Conservation (phyloP, 2,888 invertebrate species). For the Odontocerum albicorne region DNA sequence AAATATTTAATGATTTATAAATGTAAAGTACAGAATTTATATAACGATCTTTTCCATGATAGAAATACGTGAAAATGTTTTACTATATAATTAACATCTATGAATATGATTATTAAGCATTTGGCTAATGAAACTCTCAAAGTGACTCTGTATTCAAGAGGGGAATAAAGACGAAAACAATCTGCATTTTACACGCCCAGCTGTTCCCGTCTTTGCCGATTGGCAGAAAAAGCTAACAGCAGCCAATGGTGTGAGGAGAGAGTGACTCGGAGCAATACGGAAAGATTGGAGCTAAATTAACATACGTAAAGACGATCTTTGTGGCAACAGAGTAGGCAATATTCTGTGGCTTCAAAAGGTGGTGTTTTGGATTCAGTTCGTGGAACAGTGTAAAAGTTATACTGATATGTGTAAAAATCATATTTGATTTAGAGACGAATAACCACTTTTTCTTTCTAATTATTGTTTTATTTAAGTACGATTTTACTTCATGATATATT, state of each 20-base stretch:
- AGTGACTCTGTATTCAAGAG: conserved; percentile 20
- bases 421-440: too few species aligned
- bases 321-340: background rate
- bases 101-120: too few species aligned
- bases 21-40: background rate
- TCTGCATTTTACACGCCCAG: conserved; percentile 34
- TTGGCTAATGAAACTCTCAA: conserved; percentile 1
- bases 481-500: too few species aligned
- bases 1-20: too few species aligned
- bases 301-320: conserved; percentile 22
- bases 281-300: conserved; percentile 27
- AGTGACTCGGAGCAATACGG: conserved; percentile 17
- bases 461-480: too few species aligned
- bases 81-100: too few species aligned
- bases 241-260: background rate
- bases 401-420: too few species aligned
- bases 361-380: background rate
- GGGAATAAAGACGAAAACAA: conserved; percentile 28
- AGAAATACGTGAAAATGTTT: conserved; percentile 2
- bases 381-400: too few species aligned
- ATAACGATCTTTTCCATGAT: too few species aligned
- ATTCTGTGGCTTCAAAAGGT: background rate
- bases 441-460: too few species aligned
- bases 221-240: conserved; percentile 9
- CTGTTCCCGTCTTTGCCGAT: conserved; percentile 14